These are phyloP conservation scores for Eilema griseolum DNA, from an alignment of 2,888 invertebrate genomes.

Conservation along the genomic window DNA sequence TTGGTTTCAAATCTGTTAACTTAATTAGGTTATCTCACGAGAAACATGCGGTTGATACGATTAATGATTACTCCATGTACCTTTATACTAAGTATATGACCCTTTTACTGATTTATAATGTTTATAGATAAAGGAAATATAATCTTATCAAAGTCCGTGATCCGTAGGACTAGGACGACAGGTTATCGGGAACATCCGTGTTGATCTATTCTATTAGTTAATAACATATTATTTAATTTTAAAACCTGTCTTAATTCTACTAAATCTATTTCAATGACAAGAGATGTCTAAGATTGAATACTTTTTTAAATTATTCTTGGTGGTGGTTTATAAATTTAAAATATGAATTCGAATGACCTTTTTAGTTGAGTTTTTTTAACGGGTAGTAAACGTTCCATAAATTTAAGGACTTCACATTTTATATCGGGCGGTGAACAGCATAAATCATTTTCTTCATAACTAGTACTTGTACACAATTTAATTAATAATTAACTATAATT, in stretches of 20 bases:
- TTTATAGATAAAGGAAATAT: conserved; percentile 41
- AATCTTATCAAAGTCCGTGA: conserved; percentile 48
- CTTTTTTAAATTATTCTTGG: conserved; percentile 5
- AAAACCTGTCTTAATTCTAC: conserved; percentile 4
- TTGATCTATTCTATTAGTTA: conserved; percentile 44
- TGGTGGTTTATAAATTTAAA: conserved; percentile 3
- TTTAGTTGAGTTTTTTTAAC: too few species aligned
- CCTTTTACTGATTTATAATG: conserved; percentile 17
- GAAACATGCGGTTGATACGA: conserved; percentile 4
- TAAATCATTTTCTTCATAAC: too few species aligned
- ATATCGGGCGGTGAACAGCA: too few species aligned
- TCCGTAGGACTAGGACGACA: conserved; percentile 44
- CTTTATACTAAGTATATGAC: conserved; percentile 4
- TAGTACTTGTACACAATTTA: too few species aligned
- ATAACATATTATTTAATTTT: conserved; percentile 27
- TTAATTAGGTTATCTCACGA: conserved; percentile 7
- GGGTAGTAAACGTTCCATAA: too few species aligned
- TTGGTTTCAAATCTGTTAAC: neutral
- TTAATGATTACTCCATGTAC: conserved; percentile 1
- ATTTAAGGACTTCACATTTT: too few species aligned
- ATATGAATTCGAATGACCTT: too few species aligned
- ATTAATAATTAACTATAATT: too few species aligned
- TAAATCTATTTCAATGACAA: neutral
- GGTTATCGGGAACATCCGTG: conserved; percentile 53
- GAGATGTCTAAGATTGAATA: neutral